Evolutionary conservation across 2,113 vertebrate species (phyloP).

Genomic region (Ammodytes dubius): DNA sequence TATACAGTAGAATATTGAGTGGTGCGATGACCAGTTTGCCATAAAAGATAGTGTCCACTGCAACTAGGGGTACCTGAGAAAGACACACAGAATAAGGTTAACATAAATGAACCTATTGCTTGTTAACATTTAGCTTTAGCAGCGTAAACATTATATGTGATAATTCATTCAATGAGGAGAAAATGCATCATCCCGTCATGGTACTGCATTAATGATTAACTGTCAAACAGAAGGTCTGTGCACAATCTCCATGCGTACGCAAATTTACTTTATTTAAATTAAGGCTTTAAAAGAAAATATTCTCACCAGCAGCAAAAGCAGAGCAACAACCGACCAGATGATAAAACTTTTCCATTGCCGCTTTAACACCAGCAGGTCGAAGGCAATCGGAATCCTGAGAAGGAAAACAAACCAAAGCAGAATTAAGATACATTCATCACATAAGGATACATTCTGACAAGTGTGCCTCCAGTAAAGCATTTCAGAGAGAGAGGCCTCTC

Average conservation of each 20-base stretch:
- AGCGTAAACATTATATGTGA: not conserved
- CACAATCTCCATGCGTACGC: not conserved
- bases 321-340: slow-evolving; percentile 88
- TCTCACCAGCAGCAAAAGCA: slow-evolving; percentile 93
- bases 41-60: slow-evolving; percentile 96
- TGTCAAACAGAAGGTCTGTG: not conserved
- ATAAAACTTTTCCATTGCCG: slow-evolving; percentile 92
- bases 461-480: not conserved
- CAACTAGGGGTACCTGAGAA: slow-evolving; percentile 90
- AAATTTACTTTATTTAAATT: not conserved
- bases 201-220: slow-evolving; percentile 7
- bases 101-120: not conserved
- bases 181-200: not conserved
- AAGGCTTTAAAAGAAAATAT: not conserved
- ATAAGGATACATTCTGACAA: not conserved
- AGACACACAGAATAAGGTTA: slow-evolving; percentile 20
- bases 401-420: not conserved
- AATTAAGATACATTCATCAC: not conserved
- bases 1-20: slow-evolving; percentile 96
- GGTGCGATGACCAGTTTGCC: slow-evolving; percentile 95
- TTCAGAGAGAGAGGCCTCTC: not conserved
- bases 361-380: slow-evolving; percentile 92
- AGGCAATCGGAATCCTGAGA: slow-evolving; percentile 92
- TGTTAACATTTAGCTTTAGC: not conserved
- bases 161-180: not conserved